Conservation (phyloP, 2,113 vertebrate genomes). For the Psophia crepitans region DNA sequence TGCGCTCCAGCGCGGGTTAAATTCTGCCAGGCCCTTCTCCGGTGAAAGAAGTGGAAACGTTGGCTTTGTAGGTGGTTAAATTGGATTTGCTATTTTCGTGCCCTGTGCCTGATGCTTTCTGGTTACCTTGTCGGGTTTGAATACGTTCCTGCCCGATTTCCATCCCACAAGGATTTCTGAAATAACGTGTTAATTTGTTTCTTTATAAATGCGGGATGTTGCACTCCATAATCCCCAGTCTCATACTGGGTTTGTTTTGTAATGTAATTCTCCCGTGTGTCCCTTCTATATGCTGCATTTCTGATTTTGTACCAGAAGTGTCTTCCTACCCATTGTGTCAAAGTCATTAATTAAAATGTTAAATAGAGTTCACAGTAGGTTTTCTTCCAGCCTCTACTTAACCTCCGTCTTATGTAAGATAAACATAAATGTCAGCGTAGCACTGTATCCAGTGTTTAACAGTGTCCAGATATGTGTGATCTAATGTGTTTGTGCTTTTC, state of each 20-base stretch:
- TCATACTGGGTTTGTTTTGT: neutral
- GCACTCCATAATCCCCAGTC: neutral
- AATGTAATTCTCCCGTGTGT: neutral
- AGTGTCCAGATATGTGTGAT: neutral
- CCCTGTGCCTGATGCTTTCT: neutral
- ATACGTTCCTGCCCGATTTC: neutral
- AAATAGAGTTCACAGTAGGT: neutral
- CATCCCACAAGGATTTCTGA: neutral
- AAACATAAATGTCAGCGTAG: neutral
- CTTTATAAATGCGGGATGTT: rapidly evolving
- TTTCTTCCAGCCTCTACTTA: neutral
- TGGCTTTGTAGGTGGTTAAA: neutral
- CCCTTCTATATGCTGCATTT: neutral
- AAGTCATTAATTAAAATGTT: neutral
- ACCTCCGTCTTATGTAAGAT: neutral
- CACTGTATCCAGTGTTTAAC: neutral
- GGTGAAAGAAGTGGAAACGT: neutral
- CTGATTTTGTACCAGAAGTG: neutral
- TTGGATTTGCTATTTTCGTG: neutral
- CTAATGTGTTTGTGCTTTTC: neutral
- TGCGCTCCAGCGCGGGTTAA: too few species aligned
- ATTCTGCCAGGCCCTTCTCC: neutral
- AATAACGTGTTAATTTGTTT: rapidly evolving
- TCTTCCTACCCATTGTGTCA: neutral
- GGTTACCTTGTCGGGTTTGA: neutral